Percentiles rank a stretch among this genome's conserved stretches.
These are phyloP conservation scores for Trachelus troglodyta DNA, from an alignment of 2,888 invertebrate species.

Conservation along the genomic window DNA sequence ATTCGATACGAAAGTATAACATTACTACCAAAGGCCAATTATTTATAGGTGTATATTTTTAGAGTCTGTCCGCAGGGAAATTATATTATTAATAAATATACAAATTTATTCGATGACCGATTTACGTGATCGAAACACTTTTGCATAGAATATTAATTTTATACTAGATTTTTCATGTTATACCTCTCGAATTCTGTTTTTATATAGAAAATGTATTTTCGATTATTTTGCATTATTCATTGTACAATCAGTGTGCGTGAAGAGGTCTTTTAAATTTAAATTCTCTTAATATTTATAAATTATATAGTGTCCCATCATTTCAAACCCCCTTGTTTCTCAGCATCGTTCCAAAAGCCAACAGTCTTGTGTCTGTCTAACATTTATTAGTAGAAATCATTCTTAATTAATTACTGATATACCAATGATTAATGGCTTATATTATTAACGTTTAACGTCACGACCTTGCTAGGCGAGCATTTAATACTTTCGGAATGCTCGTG, in stretches of 20 bases:
- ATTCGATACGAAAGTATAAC: neutral
- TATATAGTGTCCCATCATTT: neutral
- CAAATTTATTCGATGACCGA: neutral
- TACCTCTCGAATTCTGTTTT: no score
- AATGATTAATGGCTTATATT: neutral
- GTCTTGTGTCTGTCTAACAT: neutral
- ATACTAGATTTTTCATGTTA: no score
- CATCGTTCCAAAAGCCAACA: neutral
- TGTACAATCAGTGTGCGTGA: neutral
- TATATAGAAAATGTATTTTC: neutral
- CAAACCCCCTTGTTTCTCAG: neutral
- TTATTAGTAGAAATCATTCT: neutral
- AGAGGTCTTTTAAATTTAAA: neutral
- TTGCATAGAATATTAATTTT: neutral
- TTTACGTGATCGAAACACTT: neutral
- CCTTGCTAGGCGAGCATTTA: neutral
- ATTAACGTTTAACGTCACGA: neutral
- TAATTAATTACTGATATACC: neutral
- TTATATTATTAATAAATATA: neutral
- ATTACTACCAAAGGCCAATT: neutral
- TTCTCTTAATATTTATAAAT: neutral
- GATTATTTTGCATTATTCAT: neutral
- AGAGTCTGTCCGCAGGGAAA: neutral
- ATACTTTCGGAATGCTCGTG: neutral
- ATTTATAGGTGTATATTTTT: neutral